Evolutionary conservation across 2,797 vertebrate species (phyloP).

Genomic region (Furcifer pardalis): DNA sequence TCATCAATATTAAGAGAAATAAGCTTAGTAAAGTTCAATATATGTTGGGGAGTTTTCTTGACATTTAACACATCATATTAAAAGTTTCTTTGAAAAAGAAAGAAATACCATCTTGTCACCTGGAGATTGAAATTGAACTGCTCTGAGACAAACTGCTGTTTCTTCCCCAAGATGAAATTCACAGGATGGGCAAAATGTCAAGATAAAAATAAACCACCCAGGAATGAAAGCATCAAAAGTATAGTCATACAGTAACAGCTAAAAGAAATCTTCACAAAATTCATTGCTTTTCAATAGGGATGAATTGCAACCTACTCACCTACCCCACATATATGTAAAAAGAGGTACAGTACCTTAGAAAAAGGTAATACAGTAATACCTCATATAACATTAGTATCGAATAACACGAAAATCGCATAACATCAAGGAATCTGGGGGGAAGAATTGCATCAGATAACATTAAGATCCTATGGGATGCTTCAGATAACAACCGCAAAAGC

Average conservation of each 20-base stretch:
- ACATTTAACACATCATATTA: conserved; percentile 83
- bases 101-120: conserved; percentile 82
- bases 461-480: no score
- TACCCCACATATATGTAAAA: conserved; percentile 51
- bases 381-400: no score
- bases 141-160: conserved; percentile 79
- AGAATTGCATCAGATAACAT: no score
- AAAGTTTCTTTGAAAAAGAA: conserved; percentile 79
- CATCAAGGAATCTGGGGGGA: no score
- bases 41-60: conserved; percentile 77
- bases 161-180: conserved; percentile 75
- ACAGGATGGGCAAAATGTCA: conserved; percentile 80
- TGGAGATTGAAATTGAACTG: conserved; percentile 79
- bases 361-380: no score
- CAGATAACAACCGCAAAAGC: no score
- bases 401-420: no score
- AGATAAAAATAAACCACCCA: conserved; percentile 76
- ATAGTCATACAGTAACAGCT: conserved; percentile 66
- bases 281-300: conserved; percentile 52
- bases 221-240: conserved; percentile 58
- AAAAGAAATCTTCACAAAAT: conserved; percentile 67
- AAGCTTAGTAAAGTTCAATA: conserved; percentile 78
- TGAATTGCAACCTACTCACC: conserved; percentile 55
- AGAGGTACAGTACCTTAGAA: no score
- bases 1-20: conserved; percentile 83